Evolutionary conservation across 2,888 invertebrate genomes (phyloP).

Genomic region (Limulus polyphemus): DNA sequence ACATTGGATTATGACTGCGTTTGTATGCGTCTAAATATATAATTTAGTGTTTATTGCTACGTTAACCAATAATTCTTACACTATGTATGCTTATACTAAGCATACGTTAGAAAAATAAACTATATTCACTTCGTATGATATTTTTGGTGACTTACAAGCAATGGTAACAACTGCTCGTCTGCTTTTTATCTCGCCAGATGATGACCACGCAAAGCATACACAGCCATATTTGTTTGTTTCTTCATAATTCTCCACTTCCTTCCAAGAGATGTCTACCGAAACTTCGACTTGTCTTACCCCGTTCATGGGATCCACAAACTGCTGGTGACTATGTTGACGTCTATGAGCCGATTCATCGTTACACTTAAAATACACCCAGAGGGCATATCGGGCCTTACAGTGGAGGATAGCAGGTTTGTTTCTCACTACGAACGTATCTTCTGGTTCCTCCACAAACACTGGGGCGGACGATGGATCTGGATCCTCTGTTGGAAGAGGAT

Average conservation of each 20-base stretch:
- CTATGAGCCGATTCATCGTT: constrained; percentile 40
- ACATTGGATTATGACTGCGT: too few relatives aligned
- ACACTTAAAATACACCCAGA: constrained; percentile 79
- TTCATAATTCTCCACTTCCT: constrained; percentile 86
- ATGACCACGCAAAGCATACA: constrained; percentile 85
- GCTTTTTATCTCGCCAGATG: constrained; percentile 69
- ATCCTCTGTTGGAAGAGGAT: constrained; percentile 20
- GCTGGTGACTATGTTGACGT: constrained; percentile 32
- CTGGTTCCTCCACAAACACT: constrained; percentile 73
- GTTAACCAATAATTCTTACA: too few relatives aligned
- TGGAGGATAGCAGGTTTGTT: constrained; percentile 75
- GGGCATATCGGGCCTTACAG: constrained; percentile 80
- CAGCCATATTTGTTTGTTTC: constrained; percentile 63
- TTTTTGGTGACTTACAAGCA: constrained; percentile 66
- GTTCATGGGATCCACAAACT: constrained; percentile 77
- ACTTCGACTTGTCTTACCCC: constrained; percentile 75
- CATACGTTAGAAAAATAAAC: too few relatives aligned
- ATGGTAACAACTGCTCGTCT: constrained; percentile 75
- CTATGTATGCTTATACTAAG: too few relatives aligned
- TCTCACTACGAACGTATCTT: constrained; percentile 79
- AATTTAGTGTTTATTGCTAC: too few relatives aligned
- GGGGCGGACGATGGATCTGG: constrained; percentile 40
- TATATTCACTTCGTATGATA: too few relatives aligned
- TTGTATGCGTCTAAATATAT: too few relatives aligned
- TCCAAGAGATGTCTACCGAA: constrained; percentile 68